Percentiles rank a stretch among this genome's conserved stretches.
These are phyloP conservation scores for Asarcornis scutulata DNA, from an alignment of 2,113 vertebrate species.

Conservation along the genomic window DNA sequence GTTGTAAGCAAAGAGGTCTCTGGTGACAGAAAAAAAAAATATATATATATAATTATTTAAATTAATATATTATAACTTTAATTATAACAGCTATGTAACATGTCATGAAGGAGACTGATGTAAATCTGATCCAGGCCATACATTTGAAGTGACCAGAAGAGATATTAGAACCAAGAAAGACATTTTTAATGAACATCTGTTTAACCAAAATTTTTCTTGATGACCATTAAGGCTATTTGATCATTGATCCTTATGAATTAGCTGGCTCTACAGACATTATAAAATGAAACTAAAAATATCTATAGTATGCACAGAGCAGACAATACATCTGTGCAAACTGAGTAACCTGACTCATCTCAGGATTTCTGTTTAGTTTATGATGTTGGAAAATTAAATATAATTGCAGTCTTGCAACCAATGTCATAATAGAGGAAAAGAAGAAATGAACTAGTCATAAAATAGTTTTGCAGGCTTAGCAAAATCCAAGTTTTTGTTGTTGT, in stretches of 20 bases:
- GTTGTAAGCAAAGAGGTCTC: neutral
- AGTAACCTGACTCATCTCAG: neutral
- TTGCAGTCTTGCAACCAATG: neutral
- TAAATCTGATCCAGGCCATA: neutral
- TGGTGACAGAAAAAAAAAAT: neutral
- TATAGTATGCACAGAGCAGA: neutral
- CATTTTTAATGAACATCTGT: neutral
- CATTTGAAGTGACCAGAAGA: neutral
- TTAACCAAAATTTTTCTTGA: neutral
- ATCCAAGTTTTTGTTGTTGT: neutral
- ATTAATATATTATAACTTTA: neutral
- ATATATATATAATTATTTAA: neutral
- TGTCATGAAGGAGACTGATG: neutral
- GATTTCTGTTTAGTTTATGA: neutral
- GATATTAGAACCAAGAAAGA: neutral
- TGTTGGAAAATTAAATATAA: neutral
- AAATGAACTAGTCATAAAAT: neutral
- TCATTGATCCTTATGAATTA: neutral
- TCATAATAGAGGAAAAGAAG: neutral
- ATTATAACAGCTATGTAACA: neutral
- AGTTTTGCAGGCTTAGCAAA: neutral
- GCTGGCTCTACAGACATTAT: neutral
- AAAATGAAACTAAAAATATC: neutral
- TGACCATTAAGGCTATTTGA: neutral
- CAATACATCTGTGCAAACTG: neutral